Evolutionary conservation across 2,797 vertebrate genomes (phyloP), one percentile per base, ranked within the genome.

Genomic region (Paratrypauchen microcephalus): DNA sequence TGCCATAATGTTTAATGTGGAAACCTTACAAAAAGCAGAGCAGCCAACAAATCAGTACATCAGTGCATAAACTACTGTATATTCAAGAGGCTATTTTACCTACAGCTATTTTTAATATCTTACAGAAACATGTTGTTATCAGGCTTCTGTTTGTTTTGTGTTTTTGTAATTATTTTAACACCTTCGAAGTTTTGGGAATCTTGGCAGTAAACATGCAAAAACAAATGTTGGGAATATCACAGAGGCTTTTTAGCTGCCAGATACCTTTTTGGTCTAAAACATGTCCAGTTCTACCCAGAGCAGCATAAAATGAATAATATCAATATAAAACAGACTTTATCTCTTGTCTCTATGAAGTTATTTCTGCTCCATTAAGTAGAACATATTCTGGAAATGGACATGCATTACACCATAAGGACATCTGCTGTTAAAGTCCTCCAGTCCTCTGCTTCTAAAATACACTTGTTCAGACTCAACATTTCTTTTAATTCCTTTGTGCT

Each of bases 401-500:
- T 59, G 69, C 19, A 59, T 79, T 80, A 76, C 61, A 55, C 32
- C 39, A 11, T 65, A 74, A 64, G 74, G 76, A 79, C 85, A 83
- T 84, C 78, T 87, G 80, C 57, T 78, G 79, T 78, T 66, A 82
- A 81, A 78, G 70, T 70, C 66, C 82, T 69, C 69, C 66, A 78
- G 75, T 66, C 80, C 67, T 66, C 60, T 67, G 63, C 55, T 48
- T 81, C 76, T 79, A 86, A 82, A 78, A 75, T 72, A 69, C 69
- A 82, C 70, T 57, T 69, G 63, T 72, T 65, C 70, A 77, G 69
- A 81, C 71, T 81, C 79, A 75, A 81, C 76, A 76, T 83, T 84
- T 77, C 57, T 83, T 83, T 87, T 77, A 79, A 84, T 87, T 88
- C 63, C 71, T 59, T 65, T 2, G 4, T 60, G 67, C 87, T 86